Evolutionary conservation across 2,888 invertebrate species (phyloP).

Genomic region (Pelosia muscerda): DNA sequence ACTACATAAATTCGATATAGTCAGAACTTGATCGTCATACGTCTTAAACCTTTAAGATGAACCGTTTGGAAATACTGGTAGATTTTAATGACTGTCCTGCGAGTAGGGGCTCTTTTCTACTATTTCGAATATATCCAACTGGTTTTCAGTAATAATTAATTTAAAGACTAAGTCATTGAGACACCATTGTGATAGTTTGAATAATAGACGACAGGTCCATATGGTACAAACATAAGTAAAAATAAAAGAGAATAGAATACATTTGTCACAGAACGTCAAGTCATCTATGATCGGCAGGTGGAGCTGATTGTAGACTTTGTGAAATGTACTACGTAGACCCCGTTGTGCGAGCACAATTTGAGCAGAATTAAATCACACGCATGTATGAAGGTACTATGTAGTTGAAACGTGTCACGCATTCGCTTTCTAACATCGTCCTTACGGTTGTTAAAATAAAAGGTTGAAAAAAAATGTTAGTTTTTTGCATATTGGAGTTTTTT

Average conservation of each 20-base stretch:
- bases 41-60: not conserved
- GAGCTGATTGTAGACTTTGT: not conserved
- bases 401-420: not conserved
- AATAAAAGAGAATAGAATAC: too few species aligned
- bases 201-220: too few species aligned
- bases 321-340: not conserved
- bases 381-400: not conserved
- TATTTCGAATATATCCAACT: too few species aligned
- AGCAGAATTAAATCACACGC: not conserved
- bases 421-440: not conserved
- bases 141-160: not conserved
- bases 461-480: too few species aligned
- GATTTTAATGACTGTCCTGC: not conserved
- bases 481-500: not conserved
- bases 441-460: not conserved
- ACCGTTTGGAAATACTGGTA: not conserved
- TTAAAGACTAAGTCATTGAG: too few species aligned
- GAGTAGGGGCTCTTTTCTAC: too few species aligned
- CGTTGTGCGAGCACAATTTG: not conserved
- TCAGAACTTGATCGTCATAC: not conserved
- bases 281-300: not conserved
- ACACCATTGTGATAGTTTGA: too few species aligned
- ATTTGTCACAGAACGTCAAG: not conserved
- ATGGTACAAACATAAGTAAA: too few species aligned
- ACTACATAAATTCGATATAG: not conserved